A percentile compares a stretch with the other conserved stretches of the same genome.
phyloP scores from a whole-genome alignment of 2,888 invertebrate species.

The Lasioglossum villosulum region DNA sequence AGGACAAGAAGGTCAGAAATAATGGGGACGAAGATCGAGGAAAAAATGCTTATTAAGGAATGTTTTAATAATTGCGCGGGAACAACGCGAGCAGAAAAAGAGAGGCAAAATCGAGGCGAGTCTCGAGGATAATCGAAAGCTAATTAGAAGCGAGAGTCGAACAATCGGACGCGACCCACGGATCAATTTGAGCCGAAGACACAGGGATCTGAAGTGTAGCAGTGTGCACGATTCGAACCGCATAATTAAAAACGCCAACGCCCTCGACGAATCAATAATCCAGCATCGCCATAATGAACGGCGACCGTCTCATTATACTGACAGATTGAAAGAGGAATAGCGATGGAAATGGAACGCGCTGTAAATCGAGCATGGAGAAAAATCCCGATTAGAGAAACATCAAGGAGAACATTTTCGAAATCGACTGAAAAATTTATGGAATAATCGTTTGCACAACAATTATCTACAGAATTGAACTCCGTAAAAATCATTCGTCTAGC shows the following conservation, averaged over 20 bases:
- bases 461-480: too few relatives aligned
- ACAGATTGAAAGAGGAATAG: slow-evolving; percentile 46
- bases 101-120: not conserved
- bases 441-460: not conserved
- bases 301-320: slow-evolving; percentile 43
- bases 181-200: slow-evolving; percentile 4
- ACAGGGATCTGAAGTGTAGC: slow-evolving; percentile 2
- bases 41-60: not conserved
- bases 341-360: not conserved
- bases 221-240: slow-evolving; percentile 17
- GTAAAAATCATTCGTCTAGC: too few relatives aligned
- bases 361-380: not conserved
- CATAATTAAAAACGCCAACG: slow-evolving; percentile 50
- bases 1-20: not conserved
- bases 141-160: slow-evolving; percentile 10
- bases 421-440: not conserved
- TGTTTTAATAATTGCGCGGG: not conserved
- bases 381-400: not conserved
- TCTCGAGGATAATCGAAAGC: not conserved
- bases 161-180: not conserved
- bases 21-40: not conserved
- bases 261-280: slow-evolving; percentile 53
- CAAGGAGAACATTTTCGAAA: not conserved
- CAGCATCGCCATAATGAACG: slow-evolving; percentile 44
- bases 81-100: not conserved